These are phyloP conservation scores for Steinernema feltiae DNA, from an alignment of 1,140 invertebrate species.

Conservation along the genomic window DNA sequence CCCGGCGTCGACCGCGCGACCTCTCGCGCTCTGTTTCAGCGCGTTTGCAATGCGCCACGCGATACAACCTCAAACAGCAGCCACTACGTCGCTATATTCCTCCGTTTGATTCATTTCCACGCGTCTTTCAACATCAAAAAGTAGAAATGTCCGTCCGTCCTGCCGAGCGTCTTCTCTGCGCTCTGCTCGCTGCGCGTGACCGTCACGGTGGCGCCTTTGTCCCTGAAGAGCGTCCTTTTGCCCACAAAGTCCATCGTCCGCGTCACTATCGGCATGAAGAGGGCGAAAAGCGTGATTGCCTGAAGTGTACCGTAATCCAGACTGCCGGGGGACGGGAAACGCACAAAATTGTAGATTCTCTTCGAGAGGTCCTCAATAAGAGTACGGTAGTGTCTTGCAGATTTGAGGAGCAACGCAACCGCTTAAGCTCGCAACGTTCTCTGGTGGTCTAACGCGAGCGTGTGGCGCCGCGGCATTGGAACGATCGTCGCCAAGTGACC, in stretches of 20 bases:
- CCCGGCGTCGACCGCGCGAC: too few species aligned
- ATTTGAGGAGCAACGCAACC: too few species aligned
- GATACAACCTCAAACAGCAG: too few species aligned
- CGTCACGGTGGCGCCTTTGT: neutral
- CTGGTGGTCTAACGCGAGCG: neutral
- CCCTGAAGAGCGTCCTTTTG: neutral
- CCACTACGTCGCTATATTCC: neutral
- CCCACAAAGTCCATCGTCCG: neutral
- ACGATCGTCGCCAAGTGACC: neutral
- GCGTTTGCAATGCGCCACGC: too few species aligned
- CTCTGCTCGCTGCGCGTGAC: neutral
- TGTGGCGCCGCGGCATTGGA: neutral
- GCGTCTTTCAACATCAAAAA: neutral
- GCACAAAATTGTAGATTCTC: neutral
- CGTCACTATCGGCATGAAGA: neutral
- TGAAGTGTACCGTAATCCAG: neutral
- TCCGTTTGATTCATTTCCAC: conserved; percentile 3
- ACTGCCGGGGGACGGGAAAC: neutral
- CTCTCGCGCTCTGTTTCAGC: too few species aligned
- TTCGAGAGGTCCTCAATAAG: too few species aligned
- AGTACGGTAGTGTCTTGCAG: too few species aligned
- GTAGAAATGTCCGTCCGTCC: neutral
- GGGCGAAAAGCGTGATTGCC: neutral
- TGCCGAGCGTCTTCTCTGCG: neutral
- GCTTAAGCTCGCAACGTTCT: neutral